Base-by-base conservation (phyloP, 2,888 invertebrate species). In the Volucella inanis region DNA sequence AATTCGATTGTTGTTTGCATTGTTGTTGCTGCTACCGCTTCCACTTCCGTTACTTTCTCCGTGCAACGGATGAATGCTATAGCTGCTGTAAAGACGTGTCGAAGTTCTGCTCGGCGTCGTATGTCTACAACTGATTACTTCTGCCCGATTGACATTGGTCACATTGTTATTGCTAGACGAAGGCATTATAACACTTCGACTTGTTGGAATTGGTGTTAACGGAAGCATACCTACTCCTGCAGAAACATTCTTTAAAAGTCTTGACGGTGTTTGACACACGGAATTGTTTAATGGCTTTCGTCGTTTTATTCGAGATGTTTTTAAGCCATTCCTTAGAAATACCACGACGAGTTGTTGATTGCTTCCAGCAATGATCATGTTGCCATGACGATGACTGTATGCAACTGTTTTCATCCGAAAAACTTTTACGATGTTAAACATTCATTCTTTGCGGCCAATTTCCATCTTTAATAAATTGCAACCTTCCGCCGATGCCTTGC, bases 311-410 rank as follows among this genome's bases (percentile, higher is more conserved):
- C 89, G 87, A n/a, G 91, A 90, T 38, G 89, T 87, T 83, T 88
- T 88, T 14, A 90, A 87, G 8, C 89, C 90, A 77, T 87, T 78
- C 95, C 90, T 94, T 95, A 90, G 96, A 95, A 87, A 95, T 93
- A 91, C 95, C 94, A 88, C 94, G 94, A 89, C 95, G 94, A 78
- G 97, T 97, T 88, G 94, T 93, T 87, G 95, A 93, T 92, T 97
- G 97, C 92, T 97, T 97, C 96, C 97, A 97, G 91, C 96, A 96
- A 93, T 97, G 97, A 92, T 97, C 97, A 89, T 97, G 94, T 93
- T 97, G 96, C 96, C 97, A 97, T 85, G 97, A 97, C 90, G 97
- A 97, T 88, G 97, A 97, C 92, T 97, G 97, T 91, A 97, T 94
- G 88, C 97, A 97, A 90, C 96, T 96, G 93, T 97, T 97, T 93